Evolutionary conservation across 2,888 invertebrate species (phyloP).

Genomic region (Clanis bilineata): DNA sequence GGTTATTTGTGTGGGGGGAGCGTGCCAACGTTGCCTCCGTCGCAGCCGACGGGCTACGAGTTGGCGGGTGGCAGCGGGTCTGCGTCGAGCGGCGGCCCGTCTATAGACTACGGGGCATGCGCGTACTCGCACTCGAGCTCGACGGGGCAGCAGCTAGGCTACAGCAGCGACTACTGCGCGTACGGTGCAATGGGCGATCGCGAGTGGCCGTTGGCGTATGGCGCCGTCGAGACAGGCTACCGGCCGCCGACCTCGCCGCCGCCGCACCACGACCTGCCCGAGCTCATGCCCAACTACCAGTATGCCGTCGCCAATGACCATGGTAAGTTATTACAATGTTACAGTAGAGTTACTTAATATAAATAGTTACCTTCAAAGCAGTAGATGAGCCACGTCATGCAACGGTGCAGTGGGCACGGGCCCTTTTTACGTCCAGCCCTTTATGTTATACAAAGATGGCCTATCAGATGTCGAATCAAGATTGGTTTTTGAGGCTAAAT

Average conservation of each 20-base stretch:
- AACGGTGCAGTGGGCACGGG: too few species aligned
- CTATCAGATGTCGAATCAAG: too few species aligned
- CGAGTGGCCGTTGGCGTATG: conserved; percentile 69
- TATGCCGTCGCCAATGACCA: conserved; percentile 74
- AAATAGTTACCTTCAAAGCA: too few species aligned
- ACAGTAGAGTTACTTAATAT: neutral
- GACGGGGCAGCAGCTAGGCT: conserved; percentile 83
- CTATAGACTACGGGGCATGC: conserved; percentile 86
- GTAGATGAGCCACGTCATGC: too few species aligned
- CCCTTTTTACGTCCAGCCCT: too few species aligned
- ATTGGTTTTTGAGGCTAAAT: too few species aligned
- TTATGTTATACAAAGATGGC: too few species aligned
- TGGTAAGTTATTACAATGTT: conserved; percentile 52
- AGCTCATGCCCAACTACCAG: conserved; percentile 75
- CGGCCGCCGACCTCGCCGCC: conserved; percentile 60
- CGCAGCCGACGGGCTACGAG: conserved; percentile 66
- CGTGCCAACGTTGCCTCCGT: conserved; percentile 54
- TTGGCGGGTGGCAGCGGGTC: conserved; percentile 55
- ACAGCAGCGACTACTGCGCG: conserved; percentile 74
- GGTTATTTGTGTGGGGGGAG: conserved; percentile 67
- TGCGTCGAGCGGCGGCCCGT: conserved; percentile 80
- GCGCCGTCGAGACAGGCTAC: conserved; percentile 60
- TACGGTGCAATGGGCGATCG: conserved; percentile 69
- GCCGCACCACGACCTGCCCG: conserved; percentile 65
- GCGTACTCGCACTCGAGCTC: conserved; percentile 92